These are phyloP conservation scores for Papilio dardanus DNA, from an alignment of 1,140 invertebrate species.

Conservation along the genomic window DNA sequence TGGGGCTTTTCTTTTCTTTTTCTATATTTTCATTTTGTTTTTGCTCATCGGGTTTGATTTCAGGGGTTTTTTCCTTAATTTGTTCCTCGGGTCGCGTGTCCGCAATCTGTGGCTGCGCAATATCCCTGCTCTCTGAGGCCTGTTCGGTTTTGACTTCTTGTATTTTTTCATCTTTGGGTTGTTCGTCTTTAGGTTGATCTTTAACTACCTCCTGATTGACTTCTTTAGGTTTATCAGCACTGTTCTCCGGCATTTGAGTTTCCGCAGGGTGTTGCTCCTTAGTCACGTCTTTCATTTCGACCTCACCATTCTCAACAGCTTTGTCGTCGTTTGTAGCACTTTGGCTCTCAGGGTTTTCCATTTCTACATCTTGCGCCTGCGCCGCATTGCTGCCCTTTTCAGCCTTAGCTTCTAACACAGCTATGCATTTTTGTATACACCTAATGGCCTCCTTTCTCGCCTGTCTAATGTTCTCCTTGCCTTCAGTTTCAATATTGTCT, in stretches of 20 bases:
- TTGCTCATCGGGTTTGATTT: conserved; percentile 45
- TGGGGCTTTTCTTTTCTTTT: conserved; percentile 56
- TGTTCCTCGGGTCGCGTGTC: conserved; percentile 56
- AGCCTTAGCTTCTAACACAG: conserved; percentile 89
- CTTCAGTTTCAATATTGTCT: conserved; percentile 95
- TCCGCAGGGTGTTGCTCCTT: conserved; percentile 47
- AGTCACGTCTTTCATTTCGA: conserved; percentile 69
- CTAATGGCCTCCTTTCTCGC: conserved; percentile 94
- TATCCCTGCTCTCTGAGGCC: conserved; percentile 40
- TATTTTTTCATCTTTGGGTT: conserved; percentile 38
- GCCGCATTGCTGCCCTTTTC: conserved; percentile 76
- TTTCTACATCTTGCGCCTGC: conserved; percentile 65
- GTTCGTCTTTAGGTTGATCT: conserved; percentile 41
- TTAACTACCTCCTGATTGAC: conserved; percentile 42
- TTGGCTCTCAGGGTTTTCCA: conserved; percentile 53
- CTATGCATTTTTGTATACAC: conserved; percentile 93
- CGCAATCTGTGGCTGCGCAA: conserved; percentile 43
- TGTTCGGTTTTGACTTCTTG: conserved; percentile 38
- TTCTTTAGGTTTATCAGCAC: conserved; percentile 59
- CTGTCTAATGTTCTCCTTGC: conserved; percentile 92
- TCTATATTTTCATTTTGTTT: conserved; percentile 52
- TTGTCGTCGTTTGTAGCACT: conserved; percentile 46
- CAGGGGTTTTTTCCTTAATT: conserved; percentile 42
- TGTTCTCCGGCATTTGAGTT: background rate
- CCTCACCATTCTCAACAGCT: conserved; percentile 67